These are phyloP conservation scores for Psittacula derbiana DNA, from an alignment of 2,797 vertebrate species.

Conservation along the genomic window DNA sequence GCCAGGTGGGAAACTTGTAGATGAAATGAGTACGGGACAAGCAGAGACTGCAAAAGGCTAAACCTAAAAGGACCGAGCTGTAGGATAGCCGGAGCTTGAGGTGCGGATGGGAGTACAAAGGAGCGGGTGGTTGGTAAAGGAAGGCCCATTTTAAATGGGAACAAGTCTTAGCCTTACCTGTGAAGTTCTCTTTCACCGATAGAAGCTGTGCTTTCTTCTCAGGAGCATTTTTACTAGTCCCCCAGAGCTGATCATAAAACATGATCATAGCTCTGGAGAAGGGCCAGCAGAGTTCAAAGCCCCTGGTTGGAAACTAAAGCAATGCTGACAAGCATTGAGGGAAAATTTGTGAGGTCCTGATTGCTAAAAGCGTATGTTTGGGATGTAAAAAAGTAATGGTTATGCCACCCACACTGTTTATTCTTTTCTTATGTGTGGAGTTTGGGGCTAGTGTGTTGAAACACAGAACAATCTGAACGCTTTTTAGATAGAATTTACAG, in stretches of 20 bases:
- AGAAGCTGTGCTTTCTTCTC: neutral
- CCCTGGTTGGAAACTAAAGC: conserved; percentile 9
- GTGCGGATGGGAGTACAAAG: neutral
- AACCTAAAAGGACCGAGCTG: neutral
- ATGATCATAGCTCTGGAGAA: conserved; percentile 26
- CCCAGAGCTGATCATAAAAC: neutral
- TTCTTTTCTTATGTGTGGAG: conserved; percentile 10
- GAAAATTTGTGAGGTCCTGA: conserved; percentile 51
- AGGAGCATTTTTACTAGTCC: neutral
- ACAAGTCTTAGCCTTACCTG: neutral
- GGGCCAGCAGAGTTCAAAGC: conserved; percentile 50
- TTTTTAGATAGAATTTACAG: conserved; percentile 10
- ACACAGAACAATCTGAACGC: neutral
- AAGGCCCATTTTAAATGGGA: neutral
- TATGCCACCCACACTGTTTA: conserved; percentile 53
- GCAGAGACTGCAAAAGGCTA: neutral
- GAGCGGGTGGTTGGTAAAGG: neutral
- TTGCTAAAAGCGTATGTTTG: conserved; percentile 21
- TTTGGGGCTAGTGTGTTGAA: conserved; percentile 10
- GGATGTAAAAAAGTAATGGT: conserved; percentile 21
- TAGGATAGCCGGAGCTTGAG: neutral
- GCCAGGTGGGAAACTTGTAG: neutral
- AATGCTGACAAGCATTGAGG: neutral
- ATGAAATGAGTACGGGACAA: neutral
- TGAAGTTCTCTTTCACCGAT: neutral